Base-by-base conservation (phyloP, 2,888 invertebrate species). In the Hemithea aestivaria region DNA sequence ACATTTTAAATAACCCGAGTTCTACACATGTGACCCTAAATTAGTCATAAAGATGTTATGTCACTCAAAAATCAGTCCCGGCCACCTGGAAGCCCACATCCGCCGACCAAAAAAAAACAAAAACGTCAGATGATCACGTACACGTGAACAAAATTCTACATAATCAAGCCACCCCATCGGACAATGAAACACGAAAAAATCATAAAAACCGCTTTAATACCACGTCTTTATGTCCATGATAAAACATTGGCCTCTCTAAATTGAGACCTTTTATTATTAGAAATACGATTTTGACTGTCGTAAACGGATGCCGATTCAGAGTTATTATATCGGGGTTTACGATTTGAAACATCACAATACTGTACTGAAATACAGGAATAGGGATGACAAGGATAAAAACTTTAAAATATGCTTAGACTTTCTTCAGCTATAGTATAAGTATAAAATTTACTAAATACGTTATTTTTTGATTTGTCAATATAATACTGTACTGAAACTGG, bases 191-290 rank as follows among this genome's bases (percentile, higher is more conserved):
- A 74, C 67, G 72, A 71, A 67, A 61, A 61, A 61, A 33, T 31
- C 42, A 51, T 48, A 44, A 50, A 50, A 50, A 44, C 37, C 33
- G 40, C 35, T 72, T 78, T 78, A 80, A 79, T 75, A 67, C 57
- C 66, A 48, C 61, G 62, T 72, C 73, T 80, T 82, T 81, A 82
- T 68, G 65, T 42, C 66, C 53, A 60, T 63, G 66, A 84, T 85
- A 82, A 81, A 84, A 80, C 80, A 79, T 76, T 69, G 76, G 66
- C 71, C 72, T 67, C 70, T 65, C 76, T 68, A 77, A 82, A 83
- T 83, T 82, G 80, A 82, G 83, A 76, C 76, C 69, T 82, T 85
- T 85, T 85, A 82, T 82, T 84, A 81, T 83, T 82, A 82, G 82
- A 75, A 79, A 83, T 81, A 82, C 78, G 75, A 76, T 84, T 84